phyloP scores from a whole-genome alignment of 2,113 vertebrate species.

The Tachysurus fulvidraco region DNA sequence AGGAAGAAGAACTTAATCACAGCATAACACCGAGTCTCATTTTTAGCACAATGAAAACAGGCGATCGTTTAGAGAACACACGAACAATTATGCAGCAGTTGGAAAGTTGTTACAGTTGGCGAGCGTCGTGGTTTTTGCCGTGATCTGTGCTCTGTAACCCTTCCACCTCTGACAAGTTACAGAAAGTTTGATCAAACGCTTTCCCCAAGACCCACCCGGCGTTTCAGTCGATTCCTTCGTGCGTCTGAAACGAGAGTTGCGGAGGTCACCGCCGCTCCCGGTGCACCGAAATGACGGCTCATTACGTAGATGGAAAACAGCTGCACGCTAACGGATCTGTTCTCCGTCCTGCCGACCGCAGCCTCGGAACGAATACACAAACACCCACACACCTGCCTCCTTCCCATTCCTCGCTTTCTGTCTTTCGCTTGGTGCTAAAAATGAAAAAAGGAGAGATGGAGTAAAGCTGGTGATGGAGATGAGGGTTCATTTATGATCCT shows the following conservation, averaged over 20 bases:
- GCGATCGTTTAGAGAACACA: neutral
- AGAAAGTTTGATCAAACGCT: slow-evolving; percentile 43
- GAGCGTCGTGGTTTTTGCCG: neutral
- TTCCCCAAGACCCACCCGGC: slow-evolving; percentile 25
- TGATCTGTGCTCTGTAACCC: neutral
- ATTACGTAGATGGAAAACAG: slow-evolving; percentile 65
- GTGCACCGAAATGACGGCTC: slow-evolving; percentile 52
- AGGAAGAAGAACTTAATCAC: neutral
- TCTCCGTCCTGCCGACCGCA: slow-evolving; percentile 44
- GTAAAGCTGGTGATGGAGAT: slow-evolving; percentile 45
- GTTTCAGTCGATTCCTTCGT: slow-evolving; percentile 29
- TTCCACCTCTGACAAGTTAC: neutral
- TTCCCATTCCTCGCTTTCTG: slow-evolving; percentile 22
- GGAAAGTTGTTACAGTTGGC: slow-evolving; percentile 40
- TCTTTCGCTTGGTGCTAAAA: slow-evolving; percentile 1
- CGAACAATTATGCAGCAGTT: neutral
- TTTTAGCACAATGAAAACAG: neutral
- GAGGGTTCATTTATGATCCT: slow-evolving; percentile 47
- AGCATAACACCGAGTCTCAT: slow-evolving; percentile 20
- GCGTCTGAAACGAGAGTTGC: neutral
- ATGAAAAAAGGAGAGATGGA: slow-evolving; percentile 11
- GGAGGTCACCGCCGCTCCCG: slow-evolving; percentile 50
- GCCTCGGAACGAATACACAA: slow-evolving; percentile 49
- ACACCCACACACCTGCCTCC: slow-evolving; percentile 58
- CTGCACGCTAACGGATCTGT: slow-evolving; percentile 49